These are phyloP conservation scores for Bagarius yarrelli DNA, from an alignment of 2,113 vertebrate genomes.

Conservation along the genomic window DNA sequence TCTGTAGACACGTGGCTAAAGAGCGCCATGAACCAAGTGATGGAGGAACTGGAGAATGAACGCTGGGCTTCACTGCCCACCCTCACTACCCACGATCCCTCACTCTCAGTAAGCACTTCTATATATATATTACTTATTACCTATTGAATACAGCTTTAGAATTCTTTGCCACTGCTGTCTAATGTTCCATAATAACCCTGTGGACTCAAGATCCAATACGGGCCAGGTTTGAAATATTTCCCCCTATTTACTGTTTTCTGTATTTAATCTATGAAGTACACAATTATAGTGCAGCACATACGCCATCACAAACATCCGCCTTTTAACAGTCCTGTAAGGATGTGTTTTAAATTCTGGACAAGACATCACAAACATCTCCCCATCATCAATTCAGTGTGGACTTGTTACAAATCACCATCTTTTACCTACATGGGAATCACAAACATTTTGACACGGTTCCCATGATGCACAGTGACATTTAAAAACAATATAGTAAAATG, in stretches of 20 bases:
- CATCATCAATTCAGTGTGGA: not conserved
- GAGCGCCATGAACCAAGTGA: slow-evolving; percentile 98
- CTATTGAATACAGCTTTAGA: too few relatives aligned
- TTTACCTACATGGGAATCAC: not conserved
- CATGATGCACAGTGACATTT: not conserved
- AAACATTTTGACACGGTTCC: not conserved
- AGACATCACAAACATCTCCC: not conserved
- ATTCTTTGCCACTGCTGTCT: too few relatives aligned
- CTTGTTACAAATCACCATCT: not conserved
- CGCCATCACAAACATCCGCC: not conserved
- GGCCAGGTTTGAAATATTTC: not conserved
- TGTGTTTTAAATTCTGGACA: not conserved
- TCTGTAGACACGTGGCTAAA: slow-evolving; percentile 96
- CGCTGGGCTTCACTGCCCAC: slow-evolving; percentile 84
- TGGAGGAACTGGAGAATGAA: slow-evolving; percentile 97
- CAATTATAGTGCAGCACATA: not conserved
- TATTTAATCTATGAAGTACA: not conserved
- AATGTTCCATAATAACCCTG: not conserved
- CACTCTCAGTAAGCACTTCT: slow-evolving; percentile 81
- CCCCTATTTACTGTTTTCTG: not conserved
- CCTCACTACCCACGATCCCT: slow-evolving; percentile 85
- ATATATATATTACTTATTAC: too few relatives aligned
- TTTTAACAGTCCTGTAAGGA: not conserved
- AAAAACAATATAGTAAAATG: not conserved
- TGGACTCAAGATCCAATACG: not conserved